Evolutionary conservation across 1,140 invertebrate species (phyloP).

Genomic region (Platyscapa corneri): DNA sequence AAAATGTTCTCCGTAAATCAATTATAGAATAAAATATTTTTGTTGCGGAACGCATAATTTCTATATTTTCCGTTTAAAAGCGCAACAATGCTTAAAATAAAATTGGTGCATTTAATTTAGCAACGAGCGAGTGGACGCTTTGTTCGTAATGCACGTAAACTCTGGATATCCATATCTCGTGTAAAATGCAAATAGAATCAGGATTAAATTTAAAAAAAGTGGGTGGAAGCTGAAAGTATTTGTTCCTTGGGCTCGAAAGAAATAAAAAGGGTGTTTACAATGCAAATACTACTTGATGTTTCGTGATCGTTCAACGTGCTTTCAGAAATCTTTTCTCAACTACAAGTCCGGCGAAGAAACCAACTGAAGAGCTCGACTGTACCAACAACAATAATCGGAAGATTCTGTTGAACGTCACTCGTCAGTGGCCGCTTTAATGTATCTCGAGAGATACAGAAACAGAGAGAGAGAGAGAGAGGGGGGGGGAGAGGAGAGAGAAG

Average conservation of each 20-base stretch:
- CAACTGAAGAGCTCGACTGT: not conserved
- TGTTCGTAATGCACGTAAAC: not conserved
- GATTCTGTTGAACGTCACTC: constrained; percentile 33
- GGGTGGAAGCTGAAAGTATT: not conserved
- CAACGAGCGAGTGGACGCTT: too few relatives aligned
- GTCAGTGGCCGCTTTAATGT: constrained; percentile 21
- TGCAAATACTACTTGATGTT: constrained; percentile 8
- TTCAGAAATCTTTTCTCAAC: not conserved
- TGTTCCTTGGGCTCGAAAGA: not conserved
- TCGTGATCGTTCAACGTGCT: constrained; percentile 4
- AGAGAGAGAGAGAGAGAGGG: not conserved
- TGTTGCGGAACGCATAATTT: too few relatives aligned
- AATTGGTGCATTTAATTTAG: too few relatives aligned
- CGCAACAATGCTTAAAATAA: too few relatives aligned
- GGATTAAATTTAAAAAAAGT: too few relatives aligned
- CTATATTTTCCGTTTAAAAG: too few relatives aligned
- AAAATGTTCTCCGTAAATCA: too few relatives aligned
- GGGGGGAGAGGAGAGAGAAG: too few relatives aligned
- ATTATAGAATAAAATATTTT: too few relatives aligned
- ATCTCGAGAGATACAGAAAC: too few relatives aligned
- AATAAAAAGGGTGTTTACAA: not conserved
- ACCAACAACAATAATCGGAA: constrained; percentile 37
- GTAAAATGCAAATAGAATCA: not conserved
- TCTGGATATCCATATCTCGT: not conserved
- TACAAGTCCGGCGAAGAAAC: not conserved